These are phyloP conservation scores for Oophaga sylvatica DNA, from an alignment of 2,797 vertebrate genomes.

Conservation along the genomic window DNA sequence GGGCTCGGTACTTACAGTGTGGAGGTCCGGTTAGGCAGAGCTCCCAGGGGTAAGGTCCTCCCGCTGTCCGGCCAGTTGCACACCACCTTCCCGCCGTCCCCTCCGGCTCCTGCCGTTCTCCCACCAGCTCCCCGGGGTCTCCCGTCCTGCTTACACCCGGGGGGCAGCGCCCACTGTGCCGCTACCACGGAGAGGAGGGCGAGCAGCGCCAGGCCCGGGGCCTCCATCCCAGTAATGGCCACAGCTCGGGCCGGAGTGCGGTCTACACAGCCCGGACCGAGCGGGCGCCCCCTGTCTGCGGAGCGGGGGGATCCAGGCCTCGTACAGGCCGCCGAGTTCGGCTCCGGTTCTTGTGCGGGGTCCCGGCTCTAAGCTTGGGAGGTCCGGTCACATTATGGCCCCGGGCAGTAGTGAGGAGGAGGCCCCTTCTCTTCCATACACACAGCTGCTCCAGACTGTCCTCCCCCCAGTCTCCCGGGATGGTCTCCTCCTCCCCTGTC, in stretches of 20 bases:
- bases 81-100: constrained; percentile 79
- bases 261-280: not conserved
- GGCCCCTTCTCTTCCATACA: constrained; percentile 12
- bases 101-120: constrained; percentile 65
- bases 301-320: not conserved
- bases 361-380: constrained; percentile 25
- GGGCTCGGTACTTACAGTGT: constrained; percentile 86
- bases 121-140: constrained; percentile 72
- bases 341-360: constrained; percentile 15
- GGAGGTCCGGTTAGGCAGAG: constrained; percentile 88
- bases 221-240: not conserved
- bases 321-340: not conserved
- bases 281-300: constrained; percentile 9
- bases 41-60: constrained; percentile 81
- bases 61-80: constrained; percentile 90
- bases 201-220: constrained; percentile 58
- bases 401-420: not conserved
- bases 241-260: not conserved
- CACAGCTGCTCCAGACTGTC: constrained; percentile 18
- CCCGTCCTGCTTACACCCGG: constrained; percentile 85
- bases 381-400: constrained; percentile 15
- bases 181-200: constrained; percentile 38
- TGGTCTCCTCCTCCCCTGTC: not conserved
- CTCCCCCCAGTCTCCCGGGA: not conserved
- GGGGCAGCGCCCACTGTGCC: constrained; percentile 66